These are phyloP conservation scores for Teleogryllus oceanicus DNA, from an alignment of 2,888 invertebrate genomes.

Conservation along the genomic window DNA sequence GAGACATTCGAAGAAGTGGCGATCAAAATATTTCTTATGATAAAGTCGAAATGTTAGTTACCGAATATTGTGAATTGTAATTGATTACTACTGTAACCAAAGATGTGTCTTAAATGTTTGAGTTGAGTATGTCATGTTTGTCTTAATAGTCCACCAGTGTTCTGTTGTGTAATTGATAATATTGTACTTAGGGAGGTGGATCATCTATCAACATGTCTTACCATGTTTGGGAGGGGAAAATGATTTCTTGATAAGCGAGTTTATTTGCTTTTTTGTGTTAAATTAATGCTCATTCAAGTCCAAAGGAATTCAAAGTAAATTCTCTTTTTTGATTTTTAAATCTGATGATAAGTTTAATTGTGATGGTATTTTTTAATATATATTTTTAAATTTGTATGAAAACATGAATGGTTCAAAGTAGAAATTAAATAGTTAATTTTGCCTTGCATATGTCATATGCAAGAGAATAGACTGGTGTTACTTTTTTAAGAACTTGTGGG, in stretches of 20 bases:
- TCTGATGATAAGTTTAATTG: background rate
- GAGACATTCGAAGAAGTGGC: background rate
- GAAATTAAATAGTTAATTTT: background rate
- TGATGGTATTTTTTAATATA: background rate
- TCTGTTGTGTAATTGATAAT: conserved; percentile 29
- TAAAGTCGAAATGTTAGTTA: conserved; percentile 27
- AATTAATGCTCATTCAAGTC: background rate
- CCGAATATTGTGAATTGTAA: conserved; percentile 28
- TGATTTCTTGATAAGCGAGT: background rate
- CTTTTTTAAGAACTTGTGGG: conserved; percentile 29
- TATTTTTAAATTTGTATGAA: conserved; percentile 2
- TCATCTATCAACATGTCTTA: conserved; percentile 23
- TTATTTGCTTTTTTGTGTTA: background rate
- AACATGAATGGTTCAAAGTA: background rate
- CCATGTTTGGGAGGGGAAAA: conserved; percentile 20
- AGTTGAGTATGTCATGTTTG: conserved; percentile 33
- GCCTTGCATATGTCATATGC: background rate
- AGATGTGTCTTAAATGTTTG: conserved; percentile 38
- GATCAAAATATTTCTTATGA: background rate
- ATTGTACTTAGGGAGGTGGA: conserved; percentile 28
- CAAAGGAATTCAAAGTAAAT: background rate
- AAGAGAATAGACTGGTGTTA: conserved; percentile 3
- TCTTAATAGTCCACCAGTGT: conserved; percentile 25
- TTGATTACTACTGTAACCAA: conserved; percentile 35
- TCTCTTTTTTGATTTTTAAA: background rate